Evolutionary conservation across 2,888 invertebrate genomes (phyloP), one percentile per base, ranked within the genome.

Genomic region (Diarsia brunnea): DNA sequence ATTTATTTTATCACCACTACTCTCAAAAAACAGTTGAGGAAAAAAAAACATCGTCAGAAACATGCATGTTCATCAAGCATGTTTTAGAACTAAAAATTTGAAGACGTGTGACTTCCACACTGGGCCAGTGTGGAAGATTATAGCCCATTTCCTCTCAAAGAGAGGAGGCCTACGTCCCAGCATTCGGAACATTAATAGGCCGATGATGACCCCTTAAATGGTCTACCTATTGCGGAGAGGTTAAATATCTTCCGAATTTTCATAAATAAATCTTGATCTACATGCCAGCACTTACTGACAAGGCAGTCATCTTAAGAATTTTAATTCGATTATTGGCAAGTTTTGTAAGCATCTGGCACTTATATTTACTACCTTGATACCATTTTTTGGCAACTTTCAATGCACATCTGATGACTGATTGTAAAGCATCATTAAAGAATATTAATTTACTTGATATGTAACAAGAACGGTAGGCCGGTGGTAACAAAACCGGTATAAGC

Each of bases 381-480:
- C 2, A 67, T 75, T 31, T 70, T 68, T 75, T 78, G 78, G 78
- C 75, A 75, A 38, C 78, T 12, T 78, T 12, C 19, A 76, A 7
- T n/a, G 5, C 11, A n/a, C 43, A 14, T 27, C n/a, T 21, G 2
- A 47, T 49, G 19, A 14, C 8, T 43, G 27, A 69, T 60, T 67
- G 67, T 27, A 27, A 27, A 16, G 7, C 21, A 43, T 45, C 12
- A 11, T 8, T 10, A 14, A 43, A 1, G 4, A 2, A n/a, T 71
- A 12, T 12, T 43, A 19, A 0, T n/a, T n/a, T 38, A 31, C 8
- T 14, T 43, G 4, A 14, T 27, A 27, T 21, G 24, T 38, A 61
- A 38, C 12, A 38, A 38, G 12, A 63, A 27, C 3, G 27, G 58
- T 27, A 16, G 8, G 27, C 8, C 8, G 51, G 21, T 51, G 21